Conservation (phyloP, 2,888 invertebrate genomes). For the Morpho deidamia region DNA sequence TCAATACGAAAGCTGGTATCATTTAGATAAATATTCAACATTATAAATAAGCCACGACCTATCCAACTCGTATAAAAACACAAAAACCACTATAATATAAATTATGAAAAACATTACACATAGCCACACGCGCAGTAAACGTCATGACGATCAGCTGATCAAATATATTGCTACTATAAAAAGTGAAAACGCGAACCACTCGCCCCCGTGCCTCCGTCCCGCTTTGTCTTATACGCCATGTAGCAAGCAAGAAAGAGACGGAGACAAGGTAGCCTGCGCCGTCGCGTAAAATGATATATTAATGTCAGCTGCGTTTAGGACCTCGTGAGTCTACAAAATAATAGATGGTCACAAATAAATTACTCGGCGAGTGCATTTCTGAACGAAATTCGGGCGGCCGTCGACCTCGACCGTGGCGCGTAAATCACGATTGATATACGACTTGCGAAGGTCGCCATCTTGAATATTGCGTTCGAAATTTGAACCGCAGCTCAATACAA, state of each 20-base stretch:
- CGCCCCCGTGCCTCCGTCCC: constrained; percentile 49
- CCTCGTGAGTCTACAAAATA: constrained; percentile 78
- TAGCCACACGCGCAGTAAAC: constrained; percentile 64
- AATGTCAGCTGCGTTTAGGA: constrained; percentile 78
- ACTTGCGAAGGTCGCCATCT: constrained; percentile 75
- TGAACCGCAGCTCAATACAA: constrained; percentile 65
- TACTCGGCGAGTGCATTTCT: constrained; percentile 74
- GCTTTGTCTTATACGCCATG: constrained; percentile 30
- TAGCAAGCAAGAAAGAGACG: constrained; percentile 39
- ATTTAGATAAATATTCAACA: constrained; percentile 61
- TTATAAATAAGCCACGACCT: constrained; percentile 72
- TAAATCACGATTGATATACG: constrained; percentile 75
- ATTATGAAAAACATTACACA: constrained; percentile 74
- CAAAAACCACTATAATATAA: constrained; percentile 61
- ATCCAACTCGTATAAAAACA: constrained; percentile 60
- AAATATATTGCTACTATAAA: constrained; percentile 78
- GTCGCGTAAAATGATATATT: constrained; percentile 77
- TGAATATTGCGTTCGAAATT: constrained; percentile 70
- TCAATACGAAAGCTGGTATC: constrained; percentile 30
- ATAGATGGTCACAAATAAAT: constrained; percentile 78
- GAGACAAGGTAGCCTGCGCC: constrained; percentile 43
- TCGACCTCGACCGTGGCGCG: constrained; percentile 72
- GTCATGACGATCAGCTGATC: constrained; percentile 78
- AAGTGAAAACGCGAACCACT: constrained; percentile 76
- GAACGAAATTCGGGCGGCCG: constrained; percentile 75